Base-by-base conservation (phyloP, 2,797 vertebrate genomes). In the Silurus aristotelis region DNA sequence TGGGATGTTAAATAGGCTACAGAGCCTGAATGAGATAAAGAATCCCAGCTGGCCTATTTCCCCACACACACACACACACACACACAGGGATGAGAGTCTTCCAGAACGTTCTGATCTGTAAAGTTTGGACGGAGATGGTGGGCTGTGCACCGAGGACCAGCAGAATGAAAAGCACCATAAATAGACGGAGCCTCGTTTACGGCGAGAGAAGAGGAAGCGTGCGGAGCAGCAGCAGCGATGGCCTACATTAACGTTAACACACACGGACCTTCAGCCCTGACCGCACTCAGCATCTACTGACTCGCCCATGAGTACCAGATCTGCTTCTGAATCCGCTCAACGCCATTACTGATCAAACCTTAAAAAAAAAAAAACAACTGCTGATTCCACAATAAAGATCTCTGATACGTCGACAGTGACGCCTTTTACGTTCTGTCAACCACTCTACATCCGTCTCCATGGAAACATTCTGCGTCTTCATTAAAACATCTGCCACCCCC, bases 31-130 rank as follows among this genome's bases (percentile, higher is more conserved):
- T 77, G 86, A 76, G 52, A 55, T 46, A 56, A 66, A 73, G 60
- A 84, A 80, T 67, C 25, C 82, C 19, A 31, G 58, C 64, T 84
- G 86, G 82, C 86, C 82, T 84, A 87, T 73, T 87, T 87, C 25
- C 27, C 52, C 13, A 13, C 25, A 31, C 60, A 1, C 82, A 14
- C 60, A 70, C 56, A 46, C 17, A 38, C 20, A 43, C 70, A 71
- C 60, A 15, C 10, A 52, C 5, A 70, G 17, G 8, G 48, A 46
- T 2, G 5, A 19, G 63, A 15, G 46, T 73, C 46, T 80, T 80
- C 82, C 55, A 75, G 77, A 75, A 84, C 48, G 14, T 80, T 84
- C 68, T 68, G 82, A 56, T 87, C 67, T 79, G 61, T 48, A 87
- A 79, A 60, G 46, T 72, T 83, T 52, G 14, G 46, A 68, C 15